phyloP scores from a whole-genome alignment of 2,888 invertebrate species.

The Syrista parreyssii region DNA sequence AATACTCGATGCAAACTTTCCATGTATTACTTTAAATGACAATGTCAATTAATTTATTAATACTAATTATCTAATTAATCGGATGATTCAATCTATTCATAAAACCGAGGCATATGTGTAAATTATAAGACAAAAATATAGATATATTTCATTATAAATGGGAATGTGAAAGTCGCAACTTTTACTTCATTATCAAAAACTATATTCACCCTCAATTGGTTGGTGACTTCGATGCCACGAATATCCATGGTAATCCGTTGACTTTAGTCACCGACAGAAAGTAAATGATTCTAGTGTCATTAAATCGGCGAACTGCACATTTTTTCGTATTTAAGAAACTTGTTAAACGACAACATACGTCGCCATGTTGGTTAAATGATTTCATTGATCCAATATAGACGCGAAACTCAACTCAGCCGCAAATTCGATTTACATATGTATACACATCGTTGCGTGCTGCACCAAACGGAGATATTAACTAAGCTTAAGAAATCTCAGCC shows the following conservation, averaged over 20 bases:
- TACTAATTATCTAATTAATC: constrained; percentile 11
- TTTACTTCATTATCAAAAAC: neutral
- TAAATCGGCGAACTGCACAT: neutral
- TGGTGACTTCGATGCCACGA: constrained; percentile 86
- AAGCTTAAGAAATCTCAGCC: neutral
- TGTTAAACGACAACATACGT: constrained; percentile 1
- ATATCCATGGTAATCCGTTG: constrained; percentile 73
- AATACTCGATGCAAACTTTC: neutral
- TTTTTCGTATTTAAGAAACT: neutral
- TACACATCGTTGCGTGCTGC: neutral
- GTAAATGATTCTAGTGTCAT: neutral
- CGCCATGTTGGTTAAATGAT: constrained; percentile 1
- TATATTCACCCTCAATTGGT: constrained; percentile 83
- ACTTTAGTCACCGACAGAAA: neutral
- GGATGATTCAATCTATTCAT: constrained; percentile 24
- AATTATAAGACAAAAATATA: neutral
- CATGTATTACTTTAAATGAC: neutral
- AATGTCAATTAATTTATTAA: constrained; percentile 9
- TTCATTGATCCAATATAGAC: neutral
- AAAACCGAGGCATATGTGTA: neutral
- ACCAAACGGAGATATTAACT: neutral
- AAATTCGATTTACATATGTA: neutral
- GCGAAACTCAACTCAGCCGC: neutral
- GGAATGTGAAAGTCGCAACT: neutral
- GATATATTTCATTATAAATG: neutral